Percentiles rank a stretch among this genome's conserved stretches.
Conservation (phyloP, 2,888 invertebrate species). For the Minunthozetes semirufus region DNA sequence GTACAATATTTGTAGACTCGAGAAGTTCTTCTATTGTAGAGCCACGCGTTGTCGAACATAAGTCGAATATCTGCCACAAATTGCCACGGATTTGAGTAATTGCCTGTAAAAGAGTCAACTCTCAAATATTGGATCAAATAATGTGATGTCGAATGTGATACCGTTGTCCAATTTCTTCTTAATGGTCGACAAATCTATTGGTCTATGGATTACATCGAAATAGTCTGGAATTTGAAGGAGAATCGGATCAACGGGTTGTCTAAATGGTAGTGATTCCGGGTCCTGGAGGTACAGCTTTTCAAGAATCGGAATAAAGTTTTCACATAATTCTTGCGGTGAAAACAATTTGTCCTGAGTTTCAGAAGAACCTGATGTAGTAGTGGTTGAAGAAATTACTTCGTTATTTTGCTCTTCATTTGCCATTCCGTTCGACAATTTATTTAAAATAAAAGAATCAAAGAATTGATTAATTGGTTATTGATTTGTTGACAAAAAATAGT, state of each 20-base stretch:
- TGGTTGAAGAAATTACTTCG: too few relatives aligned
- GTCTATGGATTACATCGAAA: slow-evolving; percentile 89
- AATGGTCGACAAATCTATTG: slow-evolving; percentile 95
- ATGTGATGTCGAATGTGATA: background rate
- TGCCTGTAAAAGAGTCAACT: slow-evolving; percentile 45
- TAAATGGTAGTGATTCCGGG: slow-evolving; percentile 92
- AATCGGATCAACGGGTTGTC: slow-evolving; percentile 92
- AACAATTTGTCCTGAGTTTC: slow-evolving; percentile 61
- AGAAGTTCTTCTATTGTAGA: slow-evolving; percentile 96
- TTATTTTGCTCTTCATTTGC: too few relatives aligned
- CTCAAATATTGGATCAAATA: background rate
- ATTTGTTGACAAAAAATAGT: too few relatives aligned
- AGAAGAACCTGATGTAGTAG: too few relatives aligned
- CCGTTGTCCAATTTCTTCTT: slow-evolving; percentile 85
- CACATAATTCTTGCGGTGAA: slow-evolving; percentile 83
- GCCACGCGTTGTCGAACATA: slow-evolving; percentile 99
- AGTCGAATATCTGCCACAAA: slow-evolving; percentile 99
- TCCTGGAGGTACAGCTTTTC: slow-evolving; percentile 88
- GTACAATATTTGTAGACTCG: slow-evolving; percentile 96
- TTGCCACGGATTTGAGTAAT: slow-evolving; percentile 96
- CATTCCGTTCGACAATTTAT: too few relatives aligned
- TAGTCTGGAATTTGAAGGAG: slow-evolving; percentile 65
- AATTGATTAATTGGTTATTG: too few relatives aligned
- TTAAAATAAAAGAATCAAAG: too few relatives aligned
- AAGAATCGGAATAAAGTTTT: slow-evolving; percentile 85